These are phyloP conservation scores for Alviniconcha strummeri DNA, from an alignment of 2,888 invertebrate species.

Conservation along the genomic window DNA sequence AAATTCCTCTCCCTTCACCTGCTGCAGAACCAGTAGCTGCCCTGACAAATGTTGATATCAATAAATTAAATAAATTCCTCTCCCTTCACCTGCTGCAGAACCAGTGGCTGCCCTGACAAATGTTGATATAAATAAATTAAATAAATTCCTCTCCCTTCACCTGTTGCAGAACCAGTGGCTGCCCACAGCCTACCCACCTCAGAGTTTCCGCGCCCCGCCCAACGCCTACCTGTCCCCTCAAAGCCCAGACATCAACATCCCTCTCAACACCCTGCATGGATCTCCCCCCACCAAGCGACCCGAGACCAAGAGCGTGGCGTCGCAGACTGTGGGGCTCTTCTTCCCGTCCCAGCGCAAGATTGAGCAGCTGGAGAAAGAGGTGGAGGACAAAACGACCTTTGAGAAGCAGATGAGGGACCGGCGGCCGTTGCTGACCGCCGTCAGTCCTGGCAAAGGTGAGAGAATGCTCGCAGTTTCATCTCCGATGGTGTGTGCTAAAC, in stretches of 20 bases:
- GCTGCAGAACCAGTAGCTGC: too few species aligned
- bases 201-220: background rate
- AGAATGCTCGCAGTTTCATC: too few species aligned
- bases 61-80: background rate
- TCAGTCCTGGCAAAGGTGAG: conserved; percentile 72
- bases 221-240: conserved; percentile 3
- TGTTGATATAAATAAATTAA: background rate
- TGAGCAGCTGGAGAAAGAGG: conserved; percentile 60
- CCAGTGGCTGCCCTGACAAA: too few species aligned
- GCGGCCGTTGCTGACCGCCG: conserved; percentile 69
- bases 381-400: conserved; percentile 64
- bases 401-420: conserved; percentile 70
- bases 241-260: conserved; percentile 21
- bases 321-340: conserved; percentile 73
- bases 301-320: conserved; percentile 47
- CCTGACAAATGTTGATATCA: too few species aligned
- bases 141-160: background rate
- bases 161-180: conserved; percentile 39
- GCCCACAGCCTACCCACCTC: conserved; percentile 33
- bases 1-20: too few species aligned
- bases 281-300: background rate
- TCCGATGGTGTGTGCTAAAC: too few species aligned
- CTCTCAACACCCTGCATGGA: conserved; percentile 1
- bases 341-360: conserved; percentile 71
- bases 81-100: too few species aligned